phyloP scores from a whole-genome alignment of 2,113 vertebrate genomes.

The Etia nguti region DNA sequence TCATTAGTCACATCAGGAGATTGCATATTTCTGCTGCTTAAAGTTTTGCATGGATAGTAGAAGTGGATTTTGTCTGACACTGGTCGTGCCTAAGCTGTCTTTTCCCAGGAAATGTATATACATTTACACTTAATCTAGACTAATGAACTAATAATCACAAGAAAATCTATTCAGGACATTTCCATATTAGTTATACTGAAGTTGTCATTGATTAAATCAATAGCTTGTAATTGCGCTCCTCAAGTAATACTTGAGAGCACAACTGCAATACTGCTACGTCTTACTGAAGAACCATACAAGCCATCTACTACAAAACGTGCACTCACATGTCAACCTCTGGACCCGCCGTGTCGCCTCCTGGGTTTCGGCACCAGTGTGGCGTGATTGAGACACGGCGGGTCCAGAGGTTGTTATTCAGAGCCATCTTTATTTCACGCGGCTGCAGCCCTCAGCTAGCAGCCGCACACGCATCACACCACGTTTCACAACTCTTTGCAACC shows the following conservation, averaged over 20 bases:
- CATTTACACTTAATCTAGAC: background rate
- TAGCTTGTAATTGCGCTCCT: background rate
- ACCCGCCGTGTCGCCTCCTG: too few relatives aligned
- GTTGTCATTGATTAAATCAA: background rate
- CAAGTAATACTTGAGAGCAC: background rate
- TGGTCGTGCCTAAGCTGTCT: background rate
- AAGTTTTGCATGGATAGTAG: background rate
- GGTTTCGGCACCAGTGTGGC: too few relatives aligned
- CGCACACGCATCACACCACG: too few relatives aligned
- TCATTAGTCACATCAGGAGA: slow-evolving; percentile 20
- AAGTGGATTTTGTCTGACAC: slow-evolving; percentile 15
- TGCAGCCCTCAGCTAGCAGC: too few relatives aligned
- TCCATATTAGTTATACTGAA: background rate
- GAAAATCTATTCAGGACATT: background rate
- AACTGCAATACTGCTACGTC: background rate
- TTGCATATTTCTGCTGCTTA: slow-evolving; percentile 44
- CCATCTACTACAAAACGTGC: background rate
- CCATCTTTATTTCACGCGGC: too few relatives aligned
- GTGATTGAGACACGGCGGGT: too few relatives aligned
- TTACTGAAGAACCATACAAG: background rate
- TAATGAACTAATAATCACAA: background rate
- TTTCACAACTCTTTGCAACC: too few relatives aligned
- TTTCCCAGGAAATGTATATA: slow-evolving; percentile 25
- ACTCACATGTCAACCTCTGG: background rate
- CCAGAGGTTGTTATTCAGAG: too few relatives aligned